Evolutionary conservation across 92 coral and sea anemone genomes (phyloP), one percentile per base, ranked within the genome.

Genomic region (Epizoanthus fatuus): DNA sequence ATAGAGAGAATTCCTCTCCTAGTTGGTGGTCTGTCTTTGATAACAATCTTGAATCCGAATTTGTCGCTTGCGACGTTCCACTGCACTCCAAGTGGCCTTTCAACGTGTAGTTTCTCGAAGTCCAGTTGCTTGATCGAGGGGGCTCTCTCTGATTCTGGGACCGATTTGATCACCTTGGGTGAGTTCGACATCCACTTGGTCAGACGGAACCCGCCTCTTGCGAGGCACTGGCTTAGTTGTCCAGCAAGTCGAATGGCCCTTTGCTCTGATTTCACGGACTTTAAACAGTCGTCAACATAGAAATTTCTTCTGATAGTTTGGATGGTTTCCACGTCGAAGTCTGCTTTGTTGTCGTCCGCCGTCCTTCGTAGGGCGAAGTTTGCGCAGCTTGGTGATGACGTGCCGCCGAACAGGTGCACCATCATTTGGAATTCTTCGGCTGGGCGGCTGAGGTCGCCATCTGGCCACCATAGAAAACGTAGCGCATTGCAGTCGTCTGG

Each of bases 401-500:
- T 74, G 8, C 75, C 80, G 8, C 93, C 93, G 39, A 90, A 90
- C 32, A 86, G 66, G 52, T 86, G 93, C 12, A 90, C 93, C 49
- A 16, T 10, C 91, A 90, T 90, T 79, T 81, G 84, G 57, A 44
- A 87, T 44, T 91, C 95, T 20, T 84, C 79, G 2, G 90, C 83
- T 29, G 65, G 69, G 8, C 16, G 19, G 55, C 37, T 44, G 16
- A 86, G 65, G 15, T 90, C 88, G 73, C 76, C 82, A 45, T 74
- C 58, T 7, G 91, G 81, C 76, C 78, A 90, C 93, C 93, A 90
- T n/a, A 86, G 79, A n/a, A 90, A 90, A 5, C 92, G 84, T 6
- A 88, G 49, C 14, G 65, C 66, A 47, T 91, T 44, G 20, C 77
- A 66, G 73, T 90, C 90, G 40, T 63, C 63, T 8, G 84, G 87